A percentile compares a stretch with the other conserved stretches of the same genome.
Evolutionary conservation across 2,797 vertebrate species (phyloP).

Genomic region (Gambelia wislizenii): DNA sequence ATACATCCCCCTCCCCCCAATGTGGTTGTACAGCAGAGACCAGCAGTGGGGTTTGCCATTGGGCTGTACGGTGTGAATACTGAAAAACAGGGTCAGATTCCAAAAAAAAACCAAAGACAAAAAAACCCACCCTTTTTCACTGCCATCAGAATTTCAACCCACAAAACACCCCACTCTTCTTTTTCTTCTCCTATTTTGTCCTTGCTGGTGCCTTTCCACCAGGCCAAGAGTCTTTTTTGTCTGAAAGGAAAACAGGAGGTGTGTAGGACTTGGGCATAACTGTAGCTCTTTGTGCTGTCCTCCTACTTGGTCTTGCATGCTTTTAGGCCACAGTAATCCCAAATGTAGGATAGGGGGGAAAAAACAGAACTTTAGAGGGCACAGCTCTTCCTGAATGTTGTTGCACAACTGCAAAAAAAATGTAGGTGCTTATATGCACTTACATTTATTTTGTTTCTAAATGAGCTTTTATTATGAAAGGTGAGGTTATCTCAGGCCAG

Average conservation of each 20-base stretch:
- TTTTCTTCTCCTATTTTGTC: not conserved
- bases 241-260: not conserved
- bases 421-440: not conserved
- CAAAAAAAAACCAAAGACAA: not conserved
- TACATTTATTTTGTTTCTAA: not conserved
- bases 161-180: not conserved
- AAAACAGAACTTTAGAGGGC: not conserved
- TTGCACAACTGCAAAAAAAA: not conserved
- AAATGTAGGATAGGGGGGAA: not conserved
- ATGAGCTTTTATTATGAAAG: not conserved
- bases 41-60: not conserved
- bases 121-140: not conserved
- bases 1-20: not conserved
- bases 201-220: not conserved
- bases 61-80: not conserved
- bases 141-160: not conserved
- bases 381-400: not conserved
- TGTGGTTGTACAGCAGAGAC: slow-evolving; percentile 5
- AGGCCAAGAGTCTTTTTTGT: not conserved
- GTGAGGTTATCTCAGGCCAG: not conserved
- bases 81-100: not conserved
- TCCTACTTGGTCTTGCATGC: not conserved
- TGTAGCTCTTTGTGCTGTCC: not conserved
- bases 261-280: not conserved
- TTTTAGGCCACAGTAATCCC: not conserved